Conservation (phyloP, 2,797 vertebrate species). For the Etheostoma perlongum region DNA sequence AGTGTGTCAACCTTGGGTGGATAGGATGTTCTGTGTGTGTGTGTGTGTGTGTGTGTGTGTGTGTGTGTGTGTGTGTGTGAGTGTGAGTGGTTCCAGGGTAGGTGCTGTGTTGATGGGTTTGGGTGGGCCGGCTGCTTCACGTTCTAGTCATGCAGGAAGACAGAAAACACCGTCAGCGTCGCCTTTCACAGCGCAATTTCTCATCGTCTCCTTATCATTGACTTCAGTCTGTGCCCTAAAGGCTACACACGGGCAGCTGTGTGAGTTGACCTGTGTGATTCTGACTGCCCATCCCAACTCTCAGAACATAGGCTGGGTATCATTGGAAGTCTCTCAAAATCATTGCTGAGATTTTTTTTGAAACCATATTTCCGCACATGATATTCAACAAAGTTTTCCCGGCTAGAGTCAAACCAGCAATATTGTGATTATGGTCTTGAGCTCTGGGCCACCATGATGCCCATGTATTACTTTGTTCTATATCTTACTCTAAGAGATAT, state of each 20-base stretch:
- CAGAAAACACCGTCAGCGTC: constrained; percentile 19
- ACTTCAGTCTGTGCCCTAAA: background rate
- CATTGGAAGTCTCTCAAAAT: background rate
- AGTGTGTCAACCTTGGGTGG: constrained; percentile 19
- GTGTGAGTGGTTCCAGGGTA: background rate
- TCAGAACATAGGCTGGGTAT: background rate
- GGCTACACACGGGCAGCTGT: background rate
- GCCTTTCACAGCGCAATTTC: background rate
- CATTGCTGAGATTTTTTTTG: background rate
- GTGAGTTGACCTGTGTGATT: background rate
- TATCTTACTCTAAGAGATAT: no score
- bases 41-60: constrained; percentile 2
- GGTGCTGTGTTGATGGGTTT: constrained; percentile 43
- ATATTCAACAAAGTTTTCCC: background rate
- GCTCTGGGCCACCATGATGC: no score
- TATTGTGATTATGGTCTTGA: background rate
- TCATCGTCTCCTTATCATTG: background rate
- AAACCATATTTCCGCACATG: background rate
- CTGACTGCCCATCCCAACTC: background rate
- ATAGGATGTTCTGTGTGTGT: constrained; percentile 2
- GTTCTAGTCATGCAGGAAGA: constrained; percentile 29
- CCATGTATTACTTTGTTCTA: no score
- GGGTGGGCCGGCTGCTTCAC: constrained; percentile 41
- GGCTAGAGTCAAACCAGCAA: background rate
- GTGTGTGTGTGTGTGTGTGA: background rate